Percentiles rank a stretch among this genome's conserved stretches.
These are phyloP conservation scores for Catamblyrhynchus diadema DNA, from an alignment of 2,797 vertebrate species.

Conservation along the genomic window DNA sequence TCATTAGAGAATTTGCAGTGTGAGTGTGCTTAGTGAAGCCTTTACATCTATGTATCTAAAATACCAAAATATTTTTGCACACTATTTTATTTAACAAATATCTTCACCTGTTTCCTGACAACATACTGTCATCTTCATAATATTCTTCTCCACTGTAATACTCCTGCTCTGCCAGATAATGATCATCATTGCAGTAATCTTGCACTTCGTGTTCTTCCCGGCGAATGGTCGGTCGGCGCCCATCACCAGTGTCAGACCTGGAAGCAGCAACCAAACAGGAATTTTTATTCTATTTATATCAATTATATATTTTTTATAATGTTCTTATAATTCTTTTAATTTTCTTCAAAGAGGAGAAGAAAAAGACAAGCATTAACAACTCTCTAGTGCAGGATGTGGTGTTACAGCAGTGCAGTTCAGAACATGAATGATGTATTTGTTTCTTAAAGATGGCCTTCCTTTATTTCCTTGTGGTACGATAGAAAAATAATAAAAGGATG, in stretches of 20 bases:
- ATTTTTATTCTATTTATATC: neutral
- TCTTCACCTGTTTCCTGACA: constrained; percentile 86
- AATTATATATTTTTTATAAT: neutral
- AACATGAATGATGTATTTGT: neutral
- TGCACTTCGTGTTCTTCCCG: constrained; percentile 82
- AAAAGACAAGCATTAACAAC: neutral
- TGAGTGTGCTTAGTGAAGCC: neutral
- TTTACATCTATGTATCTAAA: neutral
- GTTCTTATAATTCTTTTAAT: neutral
- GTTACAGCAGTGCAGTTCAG: neutral
- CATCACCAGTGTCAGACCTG: constrained; percentile 88
- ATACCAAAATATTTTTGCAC: neutral
- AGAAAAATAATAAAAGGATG: neutral
- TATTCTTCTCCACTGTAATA: constrained; percentile 95
- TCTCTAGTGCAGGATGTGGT: neutral
- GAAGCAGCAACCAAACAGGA: neutral
- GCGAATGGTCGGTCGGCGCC: constrained; percentile 86
- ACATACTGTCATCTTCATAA: constrained; percentile 90
- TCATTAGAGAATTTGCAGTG: neutral
- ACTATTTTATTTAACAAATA: neutral
- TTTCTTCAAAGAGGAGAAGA: neutral
- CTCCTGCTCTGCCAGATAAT: constrained; percentile 82
- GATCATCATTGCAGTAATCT: constrained; percentile 83
- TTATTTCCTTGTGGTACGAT: neutral
- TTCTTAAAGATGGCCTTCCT: neutral